Percentiles rank a stretch among this genome's conserved stretches.
Conservation (phyloP, 2,888 invertebrate genomes). For the Enchytraeus crypticus region DNA sequence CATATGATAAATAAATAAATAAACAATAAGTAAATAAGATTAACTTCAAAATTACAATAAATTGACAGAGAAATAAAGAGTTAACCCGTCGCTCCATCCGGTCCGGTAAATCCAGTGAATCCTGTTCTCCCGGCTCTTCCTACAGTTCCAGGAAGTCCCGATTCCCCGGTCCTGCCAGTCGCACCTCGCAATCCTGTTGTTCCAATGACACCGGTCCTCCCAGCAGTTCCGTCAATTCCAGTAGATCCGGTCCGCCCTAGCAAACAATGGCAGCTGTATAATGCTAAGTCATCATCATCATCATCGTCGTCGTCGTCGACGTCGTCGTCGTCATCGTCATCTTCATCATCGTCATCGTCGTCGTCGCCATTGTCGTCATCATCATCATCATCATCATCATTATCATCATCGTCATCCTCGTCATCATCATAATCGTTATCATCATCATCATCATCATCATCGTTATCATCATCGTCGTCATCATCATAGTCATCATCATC, state of each 20-base stretch:
- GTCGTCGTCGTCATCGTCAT: background rate
- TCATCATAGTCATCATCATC: too few relatives aligned
- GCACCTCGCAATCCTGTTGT: slow-evolving; percentile 2
- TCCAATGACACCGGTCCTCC: slow-evolving; percentile 3
- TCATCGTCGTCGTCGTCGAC: background rate
- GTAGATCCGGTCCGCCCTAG: too few relatives aligned
- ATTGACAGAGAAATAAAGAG: too few relatives aligned
- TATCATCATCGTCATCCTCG: slow-evolving; percentile 3
- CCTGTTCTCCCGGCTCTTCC: too few relatives aligned
- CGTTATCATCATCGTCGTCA: slow-evolving; percentile 2
- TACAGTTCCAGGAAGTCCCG: background rate
- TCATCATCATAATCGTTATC: background rate
- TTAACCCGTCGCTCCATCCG: too few relatives aligned
- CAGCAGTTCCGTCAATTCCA: too few relatives aligned
- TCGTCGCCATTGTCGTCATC: background rate
- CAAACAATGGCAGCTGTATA: too few relatives aligned
- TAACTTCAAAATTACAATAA: too few relatives aligned
- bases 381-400: slow-evolving; percentile 4
- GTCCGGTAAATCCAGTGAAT: too few relatives aligned
- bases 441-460: slow-evolving; percentile 1
- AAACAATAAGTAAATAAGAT: too few relatives aligned
- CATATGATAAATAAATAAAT: too few relatives aligned
- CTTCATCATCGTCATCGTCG: slow-evolving; percentile 3
- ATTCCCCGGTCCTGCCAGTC: slow-evolving; percentile 1
- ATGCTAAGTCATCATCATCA: background rate